Evolutionary conservation across 2,888 invertebrate genomes (phyloP).

Genomic region (Eupithecia subfuscata): DNA sequence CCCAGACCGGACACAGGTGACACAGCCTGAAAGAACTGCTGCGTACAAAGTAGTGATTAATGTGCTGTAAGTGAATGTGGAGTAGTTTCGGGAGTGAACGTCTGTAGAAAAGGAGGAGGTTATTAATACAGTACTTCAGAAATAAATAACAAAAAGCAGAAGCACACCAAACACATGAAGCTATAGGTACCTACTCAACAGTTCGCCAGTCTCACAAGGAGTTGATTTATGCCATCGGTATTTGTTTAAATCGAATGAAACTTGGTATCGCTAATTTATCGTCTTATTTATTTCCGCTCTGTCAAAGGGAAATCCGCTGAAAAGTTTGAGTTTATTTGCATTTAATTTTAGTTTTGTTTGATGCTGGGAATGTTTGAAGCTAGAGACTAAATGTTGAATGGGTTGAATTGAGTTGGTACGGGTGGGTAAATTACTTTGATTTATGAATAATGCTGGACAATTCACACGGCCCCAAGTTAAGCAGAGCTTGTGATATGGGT

Average conservation of each 20-base stretch:
- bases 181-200: neutral
- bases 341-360: neutral
- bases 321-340: neutral
- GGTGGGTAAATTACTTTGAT: no score
- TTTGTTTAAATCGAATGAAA: constrained; percentile 12
- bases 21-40: constrained; percentile 5
- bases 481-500: no score
- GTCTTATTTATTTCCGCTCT: constrained; percentile 1
- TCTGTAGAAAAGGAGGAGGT: neutral
- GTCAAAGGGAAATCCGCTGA: neutral
- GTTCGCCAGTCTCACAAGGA: neutral
- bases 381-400: no score
- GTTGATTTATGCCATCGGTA: constrained; percentile 3
- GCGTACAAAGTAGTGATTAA: neutral
- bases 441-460: no score
- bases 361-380: neutral
- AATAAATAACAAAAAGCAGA: neutral
- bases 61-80: neutral
- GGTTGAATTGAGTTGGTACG: no score
- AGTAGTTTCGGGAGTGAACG: neutral
- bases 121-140: no score
- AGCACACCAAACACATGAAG: neutral
- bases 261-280: neutral
- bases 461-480: no score
- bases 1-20: constrained; percentile 12